Conservation (phyloP, 2,888 invertebrate genomes). For the Branchipolynoe longqiensis region DNA sequence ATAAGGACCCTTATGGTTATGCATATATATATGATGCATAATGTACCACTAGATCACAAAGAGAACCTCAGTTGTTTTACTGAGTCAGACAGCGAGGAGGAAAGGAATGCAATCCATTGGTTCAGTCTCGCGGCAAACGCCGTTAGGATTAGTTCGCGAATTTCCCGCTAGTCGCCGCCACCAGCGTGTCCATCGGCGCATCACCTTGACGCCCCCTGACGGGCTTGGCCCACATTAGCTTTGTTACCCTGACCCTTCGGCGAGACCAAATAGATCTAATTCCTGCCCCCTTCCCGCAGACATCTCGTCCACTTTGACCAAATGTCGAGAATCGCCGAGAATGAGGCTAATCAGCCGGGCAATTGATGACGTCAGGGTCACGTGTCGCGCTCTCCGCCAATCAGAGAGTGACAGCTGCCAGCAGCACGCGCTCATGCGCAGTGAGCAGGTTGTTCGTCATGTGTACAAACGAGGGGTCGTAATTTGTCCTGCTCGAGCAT, state of each 20-base stretch:
- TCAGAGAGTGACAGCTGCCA: slow-evolving; percentile 34
- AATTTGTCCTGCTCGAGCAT: background rate
- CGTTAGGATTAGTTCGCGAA: too few species aligned
- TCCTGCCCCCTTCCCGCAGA: slow-evolving; percentile 19
- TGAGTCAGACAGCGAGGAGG: too few species aligned
- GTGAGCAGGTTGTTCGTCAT: background rate
- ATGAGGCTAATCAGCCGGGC: slow-evolving; percentile 24
- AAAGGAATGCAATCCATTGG: too few species aligned
- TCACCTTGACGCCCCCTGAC: too few species aligned
- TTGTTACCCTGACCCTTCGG: slow-evolving; percentile 24
- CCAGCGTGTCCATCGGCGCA: background rate
- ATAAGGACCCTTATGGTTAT: too few species aligned
- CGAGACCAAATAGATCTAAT: slow-evolving; percentile 45
- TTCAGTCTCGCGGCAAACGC: too few species aligned
- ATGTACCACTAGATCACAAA: too few species aligned
- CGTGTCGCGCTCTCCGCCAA: slow-evolving; percentile 29
- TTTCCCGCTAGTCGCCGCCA: background rate
- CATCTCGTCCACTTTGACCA: slow-evolving; percentile 40
- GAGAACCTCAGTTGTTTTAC: too few species aligned
- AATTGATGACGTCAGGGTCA: slow-evolving; percentile 40
- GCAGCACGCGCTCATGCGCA: background rate
- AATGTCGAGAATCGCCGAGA: slow-evolving; percentile 14
- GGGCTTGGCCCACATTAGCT: slow-evolving; percentile 16
- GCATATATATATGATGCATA: too few species aligned
- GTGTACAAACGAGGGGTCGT: background rate